These are phyloP conservation scores for Vimba vimba DNA, from an alignment of 2,113 vertebrate species.

Conservation along the genomic window DNA sequence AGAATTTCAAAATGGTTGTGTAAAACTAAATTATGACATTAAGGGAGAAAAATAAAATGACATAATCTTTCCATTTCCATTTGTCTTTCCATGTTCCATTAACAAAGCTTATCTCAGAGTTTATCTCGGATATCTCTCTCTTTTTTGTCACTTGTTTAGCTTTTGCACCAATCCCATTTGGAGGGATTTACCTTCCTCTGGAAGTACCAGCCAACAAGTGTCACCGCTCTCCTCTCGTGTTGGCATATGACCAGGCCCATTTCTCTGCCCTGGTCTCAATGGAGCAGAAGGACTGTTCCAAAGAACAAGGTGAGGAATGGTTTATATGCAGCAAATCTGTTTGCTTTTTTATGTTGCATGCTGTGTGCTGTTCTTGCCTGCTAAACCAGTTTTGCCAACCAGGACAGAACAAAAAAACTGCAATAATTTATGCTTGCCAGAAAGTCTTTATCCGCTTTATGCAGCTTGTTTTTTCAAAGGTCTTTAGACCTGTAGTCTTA, in stretches of 20 bases:
- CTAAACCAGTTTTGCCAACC: neutral
- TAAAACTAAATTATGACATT: too few species aligned
- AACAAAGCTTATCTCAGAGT: neutral
- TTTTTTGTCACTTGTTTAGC: slow-evolving; percentile 70
- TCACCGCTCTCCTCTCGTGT: slow-evolving; percentile 90
- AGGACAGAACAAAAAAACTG: neutral
- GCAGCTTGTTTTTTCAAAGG: neutral
- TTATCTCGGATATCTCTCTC: neutral
- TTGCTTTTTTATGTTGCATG: neutral
- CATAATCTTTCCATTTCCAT: too few species aligned
- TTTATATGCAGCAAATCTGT: neutral
- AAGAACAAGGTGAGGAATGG: slow-evolving; percentile 86
- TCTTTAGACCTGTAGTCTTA: neutral
- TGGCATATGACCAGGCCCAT: slow-evolving; percentile 96
- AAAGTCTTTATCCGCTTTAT: neutral
- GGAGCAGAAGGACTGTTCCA: slow-evolving; percentile 91
- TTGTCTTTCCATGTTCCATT: neutral
- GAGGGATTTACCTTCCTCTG: slow-evolving; percentile 94
- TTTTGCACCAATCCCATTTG: slow-evolving; percentile 96
- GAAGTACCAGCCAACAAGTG: slow-evolving; percentile 91
- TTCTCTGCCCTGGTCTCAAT: slow-evolving; percentile 97
- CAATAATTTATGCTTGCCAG: neutral
- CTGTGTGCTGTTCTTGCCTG: neutral
- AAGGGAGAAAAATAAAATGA: neutral
- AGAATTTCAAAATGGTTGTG: too few species aligned